Base-by-base conservation (phyloP, 2,888 invertebrate species). In the Polietes domitor region DNA sequence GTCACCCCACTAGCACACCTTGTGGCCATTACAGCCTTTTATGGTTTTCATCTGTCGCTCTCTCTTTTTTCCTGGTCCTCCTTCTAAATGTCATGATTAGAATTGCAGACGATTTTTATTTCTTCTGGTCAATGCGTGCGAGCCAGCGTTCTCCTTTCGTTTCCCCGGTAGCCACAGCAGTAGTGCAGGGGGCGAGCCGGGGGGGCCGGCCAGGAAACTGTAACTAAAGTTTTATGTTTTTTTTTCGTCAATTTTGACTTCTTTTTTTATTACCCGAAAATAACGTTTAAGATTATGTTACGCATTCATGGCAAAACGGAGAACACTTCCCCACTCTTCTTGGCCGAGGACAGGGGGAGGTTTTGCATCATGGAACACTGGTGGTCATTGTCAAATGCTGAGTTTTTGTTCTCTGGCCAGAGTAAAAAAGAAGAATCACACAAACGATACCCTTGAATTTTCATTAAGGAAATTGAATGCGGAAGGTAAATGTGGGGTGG, bases 391-490 rank as follows among this genome's bases (percentile, higher is more conserved):
- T 68, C 58, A 78, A 65, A 58, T 74, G 58, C 61, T 74, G 24
- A 43, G 26, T 61, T 58, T 73, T 55, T 37, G 32, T 37, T 32
- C 61, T 26, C 37, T 77, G 12, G 43, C 17, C 12, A 32, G 21
- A 19, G 7, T 28, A 50, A n/a, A 10, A 9, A 26, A 55, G 24
- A 50, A 15, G 47, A 71, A 63, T 21, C 3, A 10, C 41, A 65
- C 55, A 19, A 41, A 68, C 55, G 41, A 58, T 17, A 70, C 63
- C 28, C 63, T 74, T 80, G 63, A 71, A 72, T 83, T 83, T 83
- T 80, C 83, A 83, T 80, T 83, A 83, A 77, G 77, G 83, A 83
- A 80, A 80, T 83, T 80, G 83, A 71, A 80, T 65, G 26, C 83
- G 83, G 80, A 80, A 83, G 74, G 74, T 77, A 68, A 43, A 41